A percentile compares a stretch with the other conserved stretches of the same genome.
Evolutionary conservation across 1,140 invertebrate genomes (phyloP).

Genomic region (Xylocopa sonorina): DNA sequence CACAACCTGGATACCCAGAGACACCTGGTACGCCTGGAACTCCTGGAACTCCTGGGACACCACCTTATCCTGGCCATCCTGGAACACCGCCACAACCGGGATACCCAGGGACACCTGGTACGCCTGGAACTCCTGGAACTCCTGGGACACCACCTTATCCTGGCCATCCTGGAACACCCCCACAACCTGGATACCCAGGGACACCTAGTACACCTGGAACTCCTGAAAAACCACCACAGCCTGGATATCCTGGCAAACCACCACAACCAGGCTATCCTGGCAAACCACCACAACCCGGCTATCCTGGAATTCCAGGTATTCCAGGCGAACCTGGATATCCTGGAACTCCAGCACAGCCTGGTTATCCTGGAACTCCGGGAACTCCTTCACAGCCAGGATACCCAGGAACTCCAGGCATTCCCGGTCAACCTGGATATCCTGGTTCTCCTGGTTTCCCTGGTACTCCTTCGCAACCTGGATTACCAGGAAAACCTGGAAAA

Average conservation of each 20-base stretch:
- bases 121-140: slow-evolving; percentile 23
- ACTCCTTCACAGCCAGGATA: slow-evolving; percentile 60
- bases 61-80: slow-evolving; percentile 62
- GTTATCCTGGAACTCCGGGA: slow-evolving; percentile 44
- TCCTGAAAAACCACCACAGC: too few species aligned
- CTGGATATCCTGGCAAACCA: too few species aligned
- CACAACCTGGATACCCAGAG: slow-evolving; percentile 73
- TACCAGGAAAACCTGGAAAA: neutral
- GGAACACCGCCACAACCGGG: slow-evolving; percentile 78
- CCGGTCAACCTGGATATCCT: neutral
- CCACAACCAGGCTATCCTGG: too few species aligned
- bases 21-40: slow-evolving; percentile 6
- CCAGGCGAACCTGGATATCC: slow-evolving; percentile 62
- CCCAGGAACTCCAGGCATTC: slow-evolving; percentile 12
- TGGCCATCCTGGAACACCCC: slow-evolving; percentile 65
- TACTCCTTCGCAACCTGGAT: neutral
- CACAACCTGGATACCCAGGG: slow-evolving; percentile 61
- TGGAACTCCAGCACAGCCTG: slow-evolving; percentile 15
- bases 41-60: slow-evolving; percentile 31
- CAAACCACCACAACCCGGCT: slow-evolving; percentile 26
- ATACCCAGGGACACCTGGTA: neutral
- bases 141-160: slow-evolving; percentile 44
- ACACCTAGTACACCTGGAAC: slow-evolving; percentile 73
- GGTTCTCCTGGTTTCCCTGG: neutral
- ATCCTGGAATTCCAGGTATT: slow-evolving; percentile 74